A percentile compares a stretch with the other conserved stretches of the same genome.
Evolutionary conservation across 2,888 invertebrate species (phyloP).

Genomic region (Pachydiplax longipennis): DNA sequence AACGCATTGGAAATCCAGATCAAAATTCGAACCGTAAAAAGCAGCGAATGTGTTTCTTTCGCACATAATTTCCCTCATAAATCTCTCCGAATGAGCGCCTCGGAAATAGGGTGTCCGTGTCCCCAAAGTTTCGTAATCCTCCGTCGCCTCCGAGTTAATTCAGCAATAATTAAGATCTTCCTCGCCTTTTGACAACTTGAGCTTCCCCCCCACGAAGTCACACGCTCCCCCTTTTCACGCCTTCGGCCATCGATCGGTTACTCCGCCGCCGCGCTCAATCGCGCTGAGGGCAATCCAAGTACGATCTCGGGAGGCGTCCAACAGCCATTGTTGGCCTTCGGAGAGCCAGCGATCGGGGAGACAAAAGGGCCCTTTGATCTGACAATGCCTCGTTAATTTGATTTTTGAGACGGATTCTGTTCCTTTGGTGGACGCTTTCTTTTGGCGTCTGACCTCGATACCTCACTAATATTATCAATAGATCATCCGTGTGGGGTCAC

Average conservation of each 20-base stretch:
- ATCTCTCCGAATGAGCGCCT: background rate
- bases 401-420: too few species aligned
- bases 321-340: background rate
- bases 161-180: conserved; percentile 40
- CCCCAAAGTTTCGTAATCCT: background rate
- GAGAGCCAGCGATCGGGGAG: background rate
- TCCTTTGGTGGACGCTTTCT: too few species aligned
- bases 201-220: background rate
- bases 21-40: too few species aligned
- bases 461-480: too few species aligned
- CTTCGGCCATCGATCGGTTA: conserved; percentile 33
- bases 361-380: too few species aligned
- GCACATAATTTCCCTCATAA: background rate
- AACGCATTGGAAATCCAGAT: too few species aligned
- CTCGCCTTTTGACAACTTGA: conserved; percentile 32
- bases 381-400: too few species aligned
- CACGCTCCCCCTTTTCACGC: conserved; percentile 4
- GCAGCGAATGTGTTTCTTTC: background rate
- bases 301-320: background rate
- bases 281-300: background rate
- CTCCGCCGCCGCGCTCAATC: background rate
- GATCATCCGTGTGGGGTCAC: too few species aligned
- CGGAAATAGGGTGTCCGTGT: background rate
- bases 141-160: background rate
- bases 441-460: too few species aligned